These are phyloP conservation scores for Pelecanus crispus DNA, from an alignment of 2,113 vertebrate genomes.

Conservation along the genomic window DNA sequence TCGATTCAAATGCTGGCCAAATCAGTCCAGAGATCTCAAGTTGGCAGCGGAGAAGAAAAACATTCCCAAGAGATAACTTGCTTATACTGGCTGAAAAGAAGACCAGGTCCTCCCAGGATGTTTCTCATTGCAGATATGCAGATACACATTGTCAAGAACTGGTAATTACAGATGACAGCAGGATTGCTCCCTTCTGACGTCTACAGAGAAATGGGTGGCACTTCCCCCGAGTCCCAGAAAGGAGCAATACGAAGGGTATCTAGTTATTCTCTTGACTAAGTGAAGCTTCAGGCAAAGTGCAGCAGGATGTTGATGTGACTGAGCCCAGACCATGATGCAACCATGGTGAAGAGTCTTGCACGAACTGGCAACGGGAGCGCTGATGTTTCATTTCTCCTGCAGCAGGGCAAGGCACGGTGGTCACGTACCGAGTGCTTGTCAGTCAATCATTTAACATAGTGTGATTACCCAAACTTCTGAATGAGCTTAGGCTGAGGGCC, in stretches of 20 bases:
- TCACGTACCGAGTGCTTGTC: fast-evolving
- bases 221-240: neutral
- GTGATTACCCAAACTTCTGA: neutral
- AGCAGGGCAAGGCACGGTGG: neutral
- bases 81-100: neutral
- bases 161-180: neutral
- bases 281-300: neutral
- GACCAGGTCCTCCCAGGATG: neutral
- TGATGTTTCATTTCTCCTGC: neutral
- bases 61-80: neutral
- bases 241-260: neutral
- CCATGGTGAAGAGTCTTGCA: neutral
- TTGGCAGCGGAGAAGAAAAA: neutral
- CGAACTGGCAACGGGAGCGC: fast-evolving
- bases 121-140: neutral
- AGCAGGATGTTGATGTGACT: neutral
- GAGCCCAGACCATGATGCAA: neutral
- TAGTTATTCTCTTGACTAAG: neutral
- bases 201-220: neutral
- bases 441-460: fast-evolving
- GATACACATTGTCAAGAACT: fast-evolving
- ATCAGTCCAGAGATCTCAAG: neutral
- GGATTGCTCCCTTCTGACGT: neutral
- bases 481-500: fast-evolving
- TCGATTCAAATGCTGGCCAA: neutral